Evolutionary conservation across 2,888 invertebrate species (phyloP).

Genomic region (Listrodromus nycthemerus): DNA sequence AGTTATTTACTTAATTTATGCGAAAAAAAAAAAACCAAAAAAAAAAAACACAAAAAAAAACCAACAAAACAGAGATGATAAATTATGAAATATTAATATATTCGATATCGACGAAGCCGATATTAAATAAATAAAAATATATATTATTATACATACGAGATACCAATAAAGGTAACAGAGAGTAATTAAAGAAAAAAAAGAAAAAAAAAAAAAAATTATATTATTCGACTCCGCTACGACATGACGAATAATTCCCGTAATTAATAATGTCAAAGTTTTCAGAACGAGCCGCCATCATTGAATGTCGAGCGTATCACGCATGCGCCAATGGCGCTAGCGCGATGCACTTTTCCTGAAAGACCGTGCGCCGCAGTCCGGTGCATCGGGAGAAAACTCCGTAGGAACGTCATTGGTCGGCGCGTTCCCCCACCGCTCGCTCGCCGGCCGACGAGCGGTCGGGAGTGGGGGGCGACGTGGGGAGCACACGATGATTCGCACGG

Average conservation of each 20-base stretch:
- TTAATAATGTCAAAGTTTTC: neutral
- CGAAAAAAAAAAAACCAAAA: no score
- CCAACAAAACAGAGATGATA: slow-evolving; percentile 67
- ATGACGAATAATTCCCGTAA: no score
- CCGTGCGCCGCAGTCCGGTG: slow-evolving; percentile 31
- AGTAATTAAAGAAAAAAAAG: slow-evolving; percentile 70
- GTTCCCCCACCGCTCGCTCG: slow-evolving; percentile 28
- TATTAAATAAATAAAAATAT: slow-evolving; percentile 70
- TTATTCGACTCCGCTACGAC: neutral
- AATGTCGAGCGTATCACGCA: slow-evolving; percentile 17
- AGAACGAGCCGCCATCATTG: slow-evolving; percentile 52
- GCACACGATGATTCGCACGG: slow-evolving; percentile 16
- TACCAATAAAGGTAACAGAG: slow-evolving; percentile 79
- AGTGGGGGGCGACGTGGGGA: slow-evolving; percentile 31
- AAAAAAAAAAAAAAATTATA: slow-evolving; percentile 11
- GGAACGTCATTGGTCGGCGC: slow-evolving; percentile 38
- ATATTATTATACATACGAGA: slow-evolving; percentile 78
- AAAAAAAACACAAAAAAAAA: no score
- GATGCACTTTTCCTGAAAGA: slow-evolving; percentile 41
- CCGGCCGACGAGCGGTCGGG: neutral
- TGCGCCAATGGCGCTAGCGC: slow-evolving; percentile 61
- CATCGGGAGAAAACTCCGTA: neutral
- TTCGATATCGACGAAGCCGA: slow-evolving; percentile 79
- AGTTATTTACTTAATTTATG: slow-evolving; percentile 83
- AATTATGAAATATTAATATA: slow-evolving; percentile 80